Percentiles rank a stretch among this genome's conserved stretches.
Evolutionary conservation across 2,797 vertebrate species (phyloP).

Genomic region (Rallus crepitans): DNA sequence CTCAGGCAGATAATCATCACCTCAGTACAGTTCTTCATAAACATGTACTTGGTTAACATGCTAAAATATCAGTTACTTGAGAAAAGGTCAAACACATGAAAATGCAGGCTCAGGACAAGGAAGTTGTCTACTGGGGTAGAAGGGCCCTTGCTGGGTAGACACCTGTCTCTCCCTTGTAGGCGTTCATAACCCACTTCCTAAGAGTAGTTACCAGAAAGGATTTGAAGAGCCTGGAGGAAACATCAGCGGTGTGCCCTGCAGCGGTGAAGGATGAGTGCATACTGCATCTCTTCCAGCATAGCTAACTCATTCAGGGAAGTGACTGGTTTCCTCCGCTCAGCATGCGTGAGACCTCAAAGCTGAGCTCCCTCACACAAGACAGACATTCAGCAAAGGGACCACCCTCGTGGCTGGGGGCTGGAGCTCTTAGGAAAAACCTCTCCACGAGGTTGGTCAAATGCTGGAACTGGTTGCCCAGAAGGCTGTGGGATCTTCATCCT

Average conservation of each 20-base stretch:
- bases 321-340: neutral
- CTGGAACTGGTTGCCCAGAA: neutral
- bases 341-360: neutral
- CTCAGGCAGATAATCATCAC: neutral
- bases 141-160: neutral
- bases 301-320: neutral
- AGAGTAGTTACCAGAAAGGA: neutral
- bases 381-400: neutral
- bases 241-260: accelerated
- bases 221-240: neutral
- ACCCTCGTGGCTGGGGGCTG: neutral
- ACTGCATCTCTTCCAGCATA: accelerated
- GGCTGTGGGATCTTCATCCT: neutral
- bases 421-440: neutral
- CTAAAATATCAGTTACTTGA: neutral
- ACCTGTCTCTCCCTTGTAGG: neutral
- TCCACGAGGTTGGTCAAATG: neutral
- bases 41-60: neutral
- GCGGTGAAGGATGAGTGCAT: neutral
- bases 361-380: neutral
- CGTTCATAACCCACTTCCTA: neutral
- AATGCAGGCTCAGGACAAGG: neutral
- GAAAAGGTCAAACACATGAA: neutral
- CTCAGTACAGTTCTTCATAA: neutral
- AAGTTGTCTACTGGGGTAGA: neutral